These are phyloP conservation scores for Troglohyphantes excavatus DNA, from an alignment of 2,888 invertebrate genomes.

Conservation along the genomic window DNA sequence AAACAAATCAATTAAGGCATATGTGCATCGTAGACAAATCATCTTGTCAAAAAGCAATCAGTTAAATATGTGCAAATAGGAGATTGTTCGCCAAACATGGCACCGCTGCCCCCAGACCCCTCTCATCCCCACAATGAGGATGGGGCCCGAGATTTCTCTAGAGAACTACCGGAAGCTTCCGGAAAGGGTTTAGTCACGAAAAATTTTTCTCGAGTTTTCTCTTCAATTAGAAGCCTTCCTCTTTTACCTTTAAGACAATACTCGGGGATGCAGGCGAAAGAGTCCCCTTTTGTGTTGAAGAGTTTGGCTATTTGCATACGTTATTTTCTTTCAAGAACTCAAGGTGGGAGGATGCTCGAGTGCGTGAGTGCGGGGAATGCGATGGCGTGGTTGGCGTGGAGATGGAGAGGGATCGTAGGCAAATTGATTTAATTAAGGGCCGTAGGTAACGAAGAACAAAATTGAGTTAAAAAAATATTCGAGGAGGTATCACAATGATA, in stretches of 20 bases:
- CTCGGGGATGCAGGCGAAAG: background rate
- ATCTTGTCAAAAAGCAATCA: too few species aligned
- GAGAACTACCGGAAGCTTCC: slow-evolving; percentile 1
- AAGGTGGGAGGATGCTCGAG: background rate
- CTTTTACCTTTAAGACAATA: slow-evolving; percentile 47
- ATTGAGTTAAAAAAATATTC: background rate
- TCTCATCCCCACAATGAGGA: background rate
- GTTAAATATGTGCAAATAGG: too few species aligned
- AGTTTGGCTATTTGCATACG: slow-evolving; percentile 49
- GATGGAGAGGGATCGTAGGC: slow-evolving; percentile 15
- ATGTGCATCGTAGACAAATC: too few species aligned
- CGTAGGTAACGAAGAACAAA: too few species aligned
- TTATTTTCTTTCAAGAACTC: slow-evolving; percentile 45
- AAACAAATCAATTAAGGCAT: too few species aligned
- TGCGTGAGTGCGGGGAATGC: slow-evolving; percentile 4
- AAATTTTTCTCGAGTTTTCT: slow-evolving; percentile 41
- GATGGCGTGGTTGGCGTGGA: background rate
- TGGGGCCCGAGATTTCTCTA: slow-evolving; percentile 42
- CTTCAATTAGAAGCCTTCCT: slow-evolving; percentile 63
- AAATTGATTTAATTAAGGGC: slow-evolving; percentile 23
- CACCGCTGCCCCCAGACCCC: background rate
- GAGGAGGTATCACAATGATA: too few species aligned
- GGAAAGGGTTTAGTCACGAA: slow-evolving; percentile 27
- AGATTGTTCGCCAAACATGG: too few species aligned
- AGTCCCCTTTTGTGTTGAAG: slow-evolving; percentile 56